Evolutionary conservation across 2,888 invertebrate species (phyloP).

Genomic region (Lasioglossum vierecki): DNA sequence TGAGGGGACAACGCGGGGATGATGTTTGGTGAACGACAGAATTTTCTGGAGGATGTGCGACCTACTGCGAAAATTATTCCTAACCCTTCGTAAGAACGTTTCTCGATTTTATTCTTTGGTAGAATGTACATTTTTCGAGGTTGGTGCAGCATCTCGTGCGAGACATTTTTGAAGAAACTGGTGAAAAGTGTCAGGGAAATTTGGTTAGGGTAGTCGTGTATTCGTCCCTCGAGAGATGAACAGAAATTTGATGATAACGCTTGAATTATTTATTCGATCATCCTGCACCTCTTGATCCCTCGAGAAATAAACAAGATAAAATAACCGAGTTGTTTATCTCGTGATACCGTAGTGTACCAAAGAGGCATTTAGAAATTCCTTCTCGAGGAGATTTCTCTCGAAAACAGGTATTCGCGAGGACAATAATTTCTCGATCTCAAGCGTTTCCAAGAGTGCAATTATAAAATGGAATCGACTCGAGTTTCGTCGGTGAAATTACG

Average conservation of each 20-base stretch:
- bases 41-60: background rate
- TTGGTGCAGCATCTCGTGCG: background rate
- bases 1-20: background rate
- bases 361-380: background rate
- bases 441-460: background rate
- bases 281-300: background rate
- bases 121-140: background rate
- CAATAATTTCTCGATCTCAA: background rate
- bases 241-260: background rate
- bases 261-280: background rate
- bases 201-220: background rate
- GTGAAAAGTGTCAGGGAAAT: background rate
- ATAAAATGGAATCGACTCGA: background rate
- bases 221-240: background rate
- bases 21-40: conserved; percentile 1
- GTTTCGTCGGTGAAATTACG: background rate
- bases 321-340: background rate
- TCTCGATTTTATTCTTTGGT: background rate
- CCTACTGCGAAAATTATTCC: background rate
- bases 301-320: background rate
- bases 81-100: background rate
- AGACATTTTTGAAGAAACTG: background rate
- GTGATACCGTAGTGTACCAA: background rate
- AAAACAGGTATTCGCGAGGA: background rate
- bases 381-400: background rate